Conservation (phyloP, 2,113 vertebrate genomes). For the Limanda limanda region DNA sequence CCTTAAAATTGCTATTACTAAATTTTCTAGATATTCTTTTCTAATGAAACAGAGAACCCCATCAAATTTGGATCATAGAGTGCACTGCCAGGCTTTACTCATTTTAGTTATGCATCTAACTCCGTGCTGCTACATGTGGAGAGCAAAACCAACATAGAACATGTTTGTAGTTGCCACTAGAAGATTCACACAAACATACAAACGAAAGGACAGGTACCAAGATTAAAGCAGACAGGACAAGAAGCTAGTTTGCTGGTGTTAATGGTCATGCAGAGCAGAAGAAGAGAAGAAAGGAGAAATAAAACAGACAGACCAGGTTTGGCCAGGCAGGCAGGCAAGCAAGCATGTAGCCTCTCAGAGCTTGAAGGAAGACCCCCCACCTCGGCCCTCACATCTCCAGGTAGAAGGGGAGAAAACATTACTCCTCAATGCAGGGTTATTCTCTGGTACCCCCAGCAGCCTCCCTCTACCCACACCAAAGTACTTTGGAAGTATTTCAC, state of each 20-base stretch:
- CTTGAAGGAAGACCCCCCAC: slow-evolving; percentile 63
- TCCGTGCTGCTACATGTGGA: slow-evolving; percentile 1
- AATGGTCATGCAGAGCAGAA: slow-evolving; percentile 72
- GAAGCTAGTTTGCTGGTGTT: slow-evolving; percentile 62
- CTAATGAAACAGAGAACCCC: background rate
- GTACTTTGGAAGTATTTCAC: background rate
- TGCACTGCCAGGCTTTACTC: background rate
- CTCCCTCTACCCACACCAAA: slow-evolving; percentile 10
- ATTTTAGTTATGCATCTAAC: slow-evolving; percentile 18
- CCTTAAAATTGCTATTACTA: background rate
- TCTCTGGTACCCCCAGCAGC: slow-evolving; percentile 54
- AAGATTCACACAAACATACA: slow-evolving; percentile 49
- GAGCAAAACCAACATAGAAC: slow-evolving; percentile 21
- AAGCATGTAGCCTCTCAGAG: slow-evolving; percentile 75
- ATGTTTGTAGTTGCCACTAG: slow-evolving; percentile 16
- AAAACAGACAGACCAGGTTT: slow-evolving; percentile 55
- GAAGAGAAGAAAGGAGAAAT: slow-evolving; percentile 47
- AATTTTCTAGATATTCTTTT: background rate
- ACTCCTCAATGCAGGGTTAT: slow-evolving; percentile 57
- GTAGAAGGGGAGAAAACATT: slow-evolving; percentile 51
- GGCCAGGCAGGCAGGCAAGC: slow-evolving; percentile 70
- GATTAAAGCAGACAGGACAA: slow-evolving; percentile 61
- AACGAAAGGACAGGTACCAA: slow-evolving; percentile 31
- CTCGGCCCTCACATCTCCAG: slow-evolving; percentile 70
- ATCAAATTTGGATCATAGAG: background rate